Evolutionary conservation across 2,888 invertebrate genomes (phyloP).

Genomic region (Thalpophila matura): DNA sequence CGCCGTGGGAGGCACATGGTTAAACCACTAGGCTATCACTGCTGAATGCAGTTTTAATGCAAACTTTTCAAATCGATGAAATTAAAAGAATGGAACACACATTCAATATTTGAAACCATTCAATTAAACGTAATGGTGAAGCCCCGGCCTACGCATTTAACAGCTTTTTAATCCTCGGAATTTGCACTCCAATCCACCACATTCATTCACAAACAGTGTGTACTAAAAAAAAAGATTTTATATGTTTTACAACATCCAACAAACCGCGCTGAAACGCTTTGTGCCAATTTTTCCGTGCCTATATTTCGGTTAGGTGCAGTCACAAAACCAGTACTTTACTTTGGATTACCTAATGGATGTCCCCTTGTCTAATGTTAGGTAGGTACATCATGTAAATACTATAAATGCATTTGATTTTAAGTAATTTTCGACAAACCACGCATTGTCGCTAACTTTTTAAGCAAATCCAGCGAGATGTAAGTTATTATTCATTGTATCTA

Average conservation of each 20-base stretch:
- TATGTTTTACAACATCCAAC: slow-evolving; percentile 22
- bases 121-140: neutral
- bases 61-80: neutral
- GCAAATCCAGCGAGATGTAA: too few relatives aligned
- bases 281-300: slow-evolving; percentile 23
- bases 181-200: slow-evolving; percentile 5
- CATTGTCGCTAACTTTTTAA: too few relatives aligned
- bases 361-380: neutral
- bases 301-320: slow-evolving; percentile 15
- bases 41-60: too few relatives aligned
- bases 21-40: too few relatives aligned
- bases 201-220: slow-evolving; percentile 28
- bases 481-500: too few relatives aligned
- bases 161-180: neutral
- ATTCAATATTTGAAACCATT: neutral
- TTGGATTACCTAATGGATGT: neutral
- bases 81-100: neutral
- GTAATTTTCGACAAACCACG: too few relatives aligned
- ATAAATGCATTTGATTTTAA: too few relatives aligned
- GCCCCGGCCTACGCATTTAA: neutral
- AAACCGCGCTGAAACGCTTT: neutral
- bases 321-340: neutral
- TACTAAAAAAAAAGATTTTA: slow-evolving; percentile 16
- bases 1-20: too few relatives aligned
- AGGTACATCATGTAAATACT: neutral